Base-by-base conservation (phyloP, 2,888 invertebrate species). In the Coelinius sp. region DNA sequence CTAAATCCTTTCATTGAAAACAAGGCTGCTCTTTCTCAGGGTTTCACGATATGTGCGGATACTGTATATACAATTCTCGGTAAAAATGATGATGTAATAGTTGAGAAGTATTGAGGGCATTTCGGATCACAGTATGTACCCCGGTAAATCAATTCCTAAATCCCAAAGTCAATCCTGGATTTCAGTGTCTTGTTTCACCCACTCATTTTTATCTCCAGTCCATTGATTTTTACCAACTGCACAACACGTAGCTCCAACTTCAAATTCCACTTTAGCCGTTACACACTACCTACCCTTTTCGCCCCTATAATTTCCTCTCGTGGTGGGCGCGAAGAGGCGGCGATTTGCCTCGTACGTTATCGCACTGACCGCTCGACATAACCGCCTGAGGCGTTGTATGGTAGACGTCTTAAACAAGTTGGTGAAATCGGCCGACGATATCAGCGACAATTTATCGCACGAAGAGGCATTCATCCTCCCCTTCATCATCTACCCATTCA, bases 401-500 rank as follows among this genome's bases (percentile, higher is more conserved):
- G 77, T 66, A 35, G 49, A 79, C 78, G 80, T 81, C 82, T 84
- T 80, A 78, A 83, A 82, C 80, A 80, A 81, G 84, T 83, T 83
- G 78, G 75, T 80, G 80, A 85, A 85, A 85, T 85, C 84, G 85
- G 81, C 78, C 79, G 79, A 41, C 83, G 81, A 85, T 84, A 85
- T 85, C 82, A 80, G 76, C 80, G 77, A 78, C 82, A 83, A 85
- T 85, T 85, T 84, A 85, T 85, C 84, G 84, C 41, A 62, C 68
- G 73, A 70, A 72, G 66, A 63, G 65, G 10, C 53, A 53, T n/a
- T 24, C n/a, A 10, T 12, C 22, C 35, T 20, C 20, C 35, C 8
- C 20, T 12, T 31, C 14, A 41, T 41, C 41, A 24, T 41, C 22
- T 41, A 56, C 38, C 38, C 41, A 10, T 41, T 20, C 2, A 63